Conservation (phyloP, 2,797 vertebrate genomes). For the Platyrinchus mystaceus region DNA sequence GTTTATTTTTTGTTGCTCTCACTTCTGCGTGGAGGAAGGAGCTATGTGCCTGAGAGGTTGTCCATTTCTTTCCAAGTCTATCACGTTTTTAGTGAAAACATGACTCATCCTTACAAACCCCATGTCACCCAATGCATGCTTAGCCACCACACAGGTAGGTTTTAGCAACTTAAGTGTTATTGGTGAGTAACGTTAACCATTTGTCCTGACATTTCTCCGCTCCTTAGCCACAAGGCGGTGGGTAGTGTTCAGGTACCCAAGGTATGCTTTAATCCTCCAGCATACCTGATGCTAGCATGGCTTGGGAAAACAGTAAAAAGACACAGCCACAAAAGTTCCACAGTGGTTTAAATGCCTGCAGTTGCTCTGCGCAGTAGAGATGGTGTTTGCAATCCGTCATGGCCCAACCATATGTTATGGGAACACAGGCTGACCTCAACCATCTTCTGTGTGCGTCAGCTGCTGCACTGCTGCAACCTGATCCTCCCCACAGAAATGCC, state of each 20-base stretch:
- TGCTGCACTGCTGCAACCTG: not conserved
- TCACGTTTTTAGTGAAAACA: not conserved
- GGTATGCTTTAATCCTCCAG: not conserved
- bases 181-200: not conserved
- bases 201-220: not conserved
- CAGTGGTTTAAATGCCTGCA: not conserved
- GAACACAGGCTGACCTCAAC: not conserved
- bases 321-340: not conserved
- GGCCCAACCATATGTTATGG: not conserved
- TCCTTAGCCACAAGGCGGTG: accelerated
- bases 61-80: not conserved
- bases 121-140: not conserved
- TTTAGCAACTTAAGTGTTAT: not conserved
- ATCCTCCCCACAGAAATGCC: not conserved
- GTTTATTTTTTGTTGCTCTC: not conserved
- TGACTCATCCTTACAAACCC: not conserved
- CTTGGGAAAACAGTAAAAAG: not conserved
- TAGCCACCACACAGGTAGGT: not conserved
- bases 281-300: not conserved
- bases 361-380: not conserved
- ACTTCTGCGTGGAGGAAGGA: not conserved
- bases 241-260: not conserved
- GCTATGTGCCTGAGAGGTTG: not conserved
- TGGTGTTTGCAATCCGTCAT: not conserved
- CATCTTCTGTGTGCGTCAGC: not conserved